These are phyloP conservation scores for Stenotaenia linearis DNA, from an alignment of 2,888 invertebrate genomes.

Conservation along the genomic window DNA sequence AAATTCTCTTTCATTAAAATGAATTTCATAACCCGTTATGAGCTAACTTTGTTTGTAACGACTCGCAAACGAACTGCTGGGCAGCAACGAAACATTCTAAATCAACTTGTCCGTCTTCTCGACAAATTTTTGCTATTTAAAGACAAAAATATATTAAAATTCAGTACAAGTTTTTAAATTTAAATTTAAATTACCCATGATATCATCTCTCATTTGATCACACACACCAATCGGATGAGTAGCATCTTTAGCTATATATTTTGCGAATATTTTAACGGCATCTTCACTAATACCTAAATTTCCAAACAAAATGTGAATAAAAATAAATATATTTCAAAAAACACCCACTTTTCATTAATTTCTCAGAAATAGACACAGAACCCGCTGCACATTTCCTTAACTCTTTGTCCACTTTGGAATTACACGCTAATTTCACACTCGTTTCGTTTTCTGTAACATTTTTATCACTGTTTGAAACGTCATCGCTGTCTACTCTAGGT, in stretches of 20 bases:
- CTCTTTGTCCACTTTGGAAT: neutral
- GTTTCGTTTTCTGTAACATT: neutral
- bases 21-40: too few species aligned
- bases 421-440: neutral
- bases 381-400: neutral
- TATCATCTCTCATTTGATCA: constrained; percentile 47
- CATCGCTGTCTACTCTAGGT: neutral
- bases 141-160: constrained; percentile 46
- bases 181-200: too few species aligned
- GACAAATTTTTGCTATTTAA: constrained; percentile 59
- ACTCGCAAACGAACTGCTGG: constrained; percentile 61
- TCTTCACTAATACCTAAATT: constrained; percentile 48
- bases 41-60: constrained; percentile 64
- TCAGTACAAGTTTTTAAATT: constrained; percentile 37
- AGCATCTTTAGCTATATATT: constrained; percentile 67
- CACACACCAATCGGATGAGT: constrained; percentile 50
- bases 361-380: neutral
- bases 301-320: constrained; percentile 34
- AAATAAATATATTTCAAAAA: neutral
- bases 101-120: constrained; percentile 60
- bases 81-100: constrained; percentile 67
- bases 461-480: neutral
- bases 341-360: constrained; percentile 10
- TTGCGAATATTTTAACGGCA: constrained; percentile 68
- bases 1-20: too few species aligned